Base-by-base conservation (phyloP, 1,140 invertebrate genomes). In the Hypsibius dujardini region DNA sequence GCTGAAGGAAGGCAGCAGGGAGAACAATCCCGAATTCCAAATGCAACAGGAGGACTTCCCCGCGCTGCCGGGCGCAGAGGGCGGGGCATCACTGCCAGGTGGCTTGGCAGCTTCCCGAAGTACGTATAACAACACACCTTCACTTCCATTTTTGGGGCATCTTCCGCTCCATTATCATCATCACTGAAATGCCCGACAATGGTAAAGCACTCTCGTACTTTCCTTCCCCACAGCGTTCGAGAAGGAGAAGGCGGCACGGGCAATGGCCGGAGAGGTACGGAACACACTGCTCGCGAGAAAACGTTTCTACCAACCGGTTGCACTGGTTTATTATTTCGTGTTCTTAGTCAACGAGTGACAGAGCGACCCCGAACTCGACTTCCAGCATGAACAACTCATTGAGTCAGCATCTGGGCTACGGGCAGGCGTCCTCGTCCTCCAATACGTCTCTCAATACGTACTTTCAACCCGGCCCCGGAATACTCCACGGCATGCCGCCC, bases 31-130 rank as follows among this genome's bases (percentile, higher is more conserved):
- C 70, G 94, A 96, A 81, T 98, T 97, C 82, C 91, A 90, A 74
- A 96, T 98, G 86, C 94, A 92, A 75, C 90, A 88, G 74, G 95
- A 98, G 83, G 95, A 98, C 81, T 98, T 98, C 82, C 95, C 95
- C 74, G 95, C 95, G 77, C 84, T 98, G 80, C 95, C 86, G 69
- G 86, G 86, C 46, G 82, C 84, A 46, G 79, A 81, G 75, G 81
- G 79, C 80, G 74, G 71, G 70, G 70, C 71, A 71, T 70, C 74
- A 70, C 70, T 72, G n/a, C 40, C 59, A 50, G 60, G 60, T 71
- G 62, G 59, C 71, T 46, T 47, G 67, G 12, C 47, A 71, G 28
- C 28, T 28, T 28, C 28, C 28, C 28, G 28, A 28, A 28, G 28
- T 28, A 28, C 28, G 28, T 28, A 28, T 28, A 28, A 28, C 28